phyloP scores from a whole-genome alignment of 2,797 vertebrate genomes.

The Limnodromus scolopaceus region DNA sequence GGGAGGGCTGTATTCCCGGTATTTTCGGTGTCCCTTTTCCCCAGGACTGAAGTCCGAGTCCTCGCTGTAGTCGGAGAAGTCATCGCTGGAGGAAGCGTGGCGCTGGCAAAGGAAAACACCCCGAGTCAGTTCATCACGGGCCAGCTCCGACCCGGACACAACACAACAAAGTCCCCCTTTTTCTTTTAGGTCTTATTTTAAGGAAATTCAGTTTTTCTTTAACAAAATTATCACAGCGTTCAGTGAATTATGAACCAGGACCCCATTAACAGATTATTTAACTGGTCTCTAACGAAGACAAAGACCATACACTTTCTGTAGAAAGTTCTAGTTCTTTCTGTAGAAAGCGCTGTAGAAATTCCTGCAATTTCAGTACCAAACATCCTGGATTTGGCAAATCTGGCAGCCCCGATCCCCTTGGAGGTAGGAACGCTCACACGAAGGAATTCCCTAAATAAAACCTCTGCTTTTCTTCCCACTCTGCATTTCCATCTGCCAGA shows the following conservation, averaged over 20 bases:
- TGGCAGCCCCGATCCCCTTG: fast-evolving
- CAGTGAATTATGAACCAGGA: not conserved
- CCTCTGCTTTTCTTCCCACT: fast-evolving
- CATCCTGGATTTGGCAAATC: not conserved
- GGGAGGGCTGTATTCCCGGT: conserved; percentile 91
- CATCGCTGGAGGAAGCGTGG: conserved; percentile 93
- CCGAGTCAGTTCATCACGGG: fast-evolving
- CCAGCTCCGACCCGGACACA: fast-evolving
- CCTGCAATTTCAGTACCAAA: too few species aligned
- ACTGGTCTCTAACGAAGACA: not conserved
- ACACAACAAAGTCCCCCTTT: not conserved
- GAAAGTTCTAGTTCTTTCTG: too few species aligned
- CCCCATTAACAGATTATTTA: not conserved
- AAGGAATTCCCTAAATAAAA: not conserved
- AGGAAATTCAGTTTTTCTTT: not conserved
- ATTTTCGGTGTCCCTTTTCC: conserved; percentile 90
- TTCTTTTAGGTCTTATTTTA: not conserved
- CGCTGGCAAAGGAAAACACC: conserved; percentile 77
- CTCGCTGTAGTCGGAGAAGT: conserved; percentile 92
- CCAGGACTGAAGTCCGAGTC: conserved; percentile 93
- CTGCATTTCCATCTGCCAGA: too few species aligned
- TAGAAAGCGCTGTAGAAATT: not conserved
- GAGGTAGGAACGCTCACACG: not conserved
- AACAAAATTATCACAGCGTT: fast-evolving
- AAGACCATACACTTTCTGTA: fast-evolving